Conservation (phyloP, 2,888 invertebrate species). For the Ceriagrion tenellum region DNA sequence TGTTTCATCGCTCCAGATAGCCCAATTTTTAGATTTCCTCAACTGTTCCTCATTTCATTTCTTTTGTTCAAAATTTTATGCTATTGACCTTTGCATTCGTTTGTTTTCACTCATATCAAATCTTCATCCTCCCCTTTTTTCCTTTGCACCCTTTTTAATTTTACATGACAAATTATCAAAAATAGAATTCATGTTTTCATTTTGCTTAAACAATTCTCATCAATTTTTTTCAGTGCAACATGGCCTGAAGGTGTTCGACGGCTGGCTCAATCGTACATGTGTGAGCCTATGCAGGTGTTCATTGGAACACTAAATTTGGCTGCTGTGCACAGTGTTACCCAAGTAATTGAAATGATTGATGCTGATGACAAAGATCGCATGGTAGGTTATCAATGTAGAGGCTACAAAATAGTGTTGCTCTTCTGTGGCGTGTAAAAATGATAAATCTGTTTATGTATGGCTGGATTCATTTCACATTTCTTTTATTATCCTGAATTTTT, state of each 20-base stretch:
- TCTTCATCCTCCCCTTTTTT: background rate
- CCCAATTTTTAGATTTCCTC: too few relatives aligned
- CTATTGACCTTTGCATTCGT: background rate
- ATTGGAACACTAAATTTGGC: constrained; percentile 94
- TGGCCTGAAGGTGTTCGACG: constrained; percentile 95
- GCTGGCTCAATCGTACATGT: constrained; percentile 92
- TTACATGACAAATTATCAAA: background rate
- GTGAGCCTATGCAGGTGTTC: constrained; percentile 92
- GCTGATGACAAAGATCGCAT: constrained; percentile 85
- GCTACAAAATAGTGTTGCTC: too few relatives aligned
- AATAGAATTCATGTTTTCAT: background rate
- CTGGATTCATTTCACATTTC: too few relatives aligned
- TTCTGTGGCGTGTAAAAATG: too few relatives aligned
- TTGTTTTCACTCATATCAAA: too few relatives aligned
- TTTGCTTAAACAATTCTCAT: background rate
- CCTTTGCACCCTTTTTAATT: background rate
- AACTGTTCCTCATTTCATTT: background rate
- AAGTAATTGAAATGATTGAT: constrained; percentile 87
- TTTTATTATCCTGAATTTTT: too few relatives aligned
- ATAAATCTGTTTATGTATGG: too few relatives aligned
- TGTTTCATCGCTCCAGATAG: too few relatives aligned
- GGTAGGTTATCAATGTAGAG: constrained; percentile 76
- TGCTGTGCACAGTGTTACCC: constrained; percentile 92
- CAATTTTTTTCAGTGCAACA: constrained; percentile 85
- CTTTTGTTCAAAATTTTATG: background rate